These are phyloP conservation scores for Ascaphus truei DNA, from an alignment of 2,113 vertebrate species.

Conservation along the genomic window DNA sequence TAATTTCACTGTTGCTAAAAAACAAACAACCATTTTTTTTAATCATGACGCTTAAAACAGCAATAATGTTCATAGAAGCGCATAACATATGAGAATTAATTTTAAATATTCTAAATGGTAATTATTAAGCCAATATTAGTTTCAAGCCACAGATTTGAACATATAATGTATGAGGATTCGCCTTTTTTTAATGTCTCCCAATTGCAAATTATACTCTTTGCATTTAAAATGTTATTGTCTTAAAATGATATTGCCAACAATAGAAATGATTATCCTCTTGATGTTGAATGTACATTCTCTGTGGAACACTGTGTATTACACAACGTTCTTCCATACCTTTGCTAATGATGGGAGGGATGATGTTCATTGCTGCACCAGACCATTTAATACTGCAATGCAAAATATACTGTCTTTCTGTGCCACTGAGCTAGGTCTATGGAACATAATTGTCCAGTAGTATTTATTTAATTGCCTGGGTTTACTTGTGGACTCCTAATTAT, in stretches of 20 bases:
- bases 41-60: too few species aligned
- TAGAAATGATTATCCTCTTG: background rate
- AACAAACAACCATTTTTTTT: too few species aligned
- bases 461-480: constrained; percentile 98
- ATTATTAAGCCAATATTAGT: constrained; percentile 12
- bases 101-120: background rate
- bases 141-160: background rate
- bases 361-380: constrained; percentile 54
- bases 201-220: background rate
- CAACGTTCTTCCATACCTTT: background rate
- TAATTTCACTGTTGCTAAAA: too few species aligned
- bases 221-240: background rate
- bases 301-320: background rate
- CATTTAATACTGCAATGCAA: constrained; percentile 77
- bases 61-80: too few species aligned
- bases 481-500: constrained; percentile 99
- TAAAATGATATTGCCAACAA: background rate
- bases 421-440: constrained; percentile 75
- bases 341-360: constrained; percentile 21
- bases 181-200: background rate
- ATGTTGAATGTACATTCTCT: background rate
- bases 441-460: constrained; percentile 82
- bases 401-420: constrained; percentile 88
- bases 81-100: background rate
- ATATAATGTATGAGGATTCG: background rate